Conservation (phyloP, 2,113 vertebrate genomes). For the Nipponia nippon region DNA sequence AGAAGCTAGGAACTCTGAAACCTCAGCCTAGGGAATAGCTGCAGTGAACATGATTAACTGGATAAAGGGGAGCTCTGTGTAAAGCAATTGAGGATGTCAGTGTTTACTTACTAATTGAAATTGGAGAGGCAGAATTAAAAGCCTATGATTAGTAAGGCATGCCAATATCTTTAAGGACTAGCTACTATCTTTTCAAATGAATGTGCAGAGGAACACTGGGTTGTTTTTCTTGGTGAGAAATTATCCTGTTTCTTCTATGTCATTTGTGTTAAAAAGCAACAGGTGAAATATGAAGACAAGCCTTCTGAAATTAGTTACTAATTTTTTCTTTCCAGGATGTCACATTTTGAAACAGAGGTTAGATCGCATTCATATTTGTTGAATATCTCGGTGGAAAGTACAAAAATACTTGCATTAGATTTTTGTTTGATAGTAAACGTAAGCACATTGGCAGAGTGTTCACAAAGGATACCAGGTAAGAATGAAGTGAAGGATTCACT, state of each 20-base stretch:
- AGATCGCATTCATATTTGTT: neutral
- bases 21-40: neutral
- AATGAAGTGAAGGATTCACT: neutral
- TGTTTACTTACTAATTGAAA: slow-evolving; percentile 55
- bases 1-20: neutral
- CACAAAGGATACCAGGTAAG: no score
- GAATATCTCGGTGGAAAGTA: neutral
- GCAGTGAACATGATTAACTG: slow-evolving; percentile 25
- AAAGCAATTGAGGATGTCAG: neutral
- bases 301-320: neutral
- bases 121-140: slow-evolving; percentile 47
- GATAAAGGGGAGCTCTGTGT: slow-evolving; percentile 10
- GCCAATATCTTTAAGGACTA: neutral
- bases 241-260: neutral
- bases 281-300: neutral
- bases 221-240: neutral
- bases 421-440: neutral
- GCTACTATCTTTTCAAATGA: neutral
- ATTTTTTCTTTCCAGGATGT: neutral
- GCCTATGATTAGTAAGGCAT: neutral
- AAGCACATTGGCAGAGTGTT: neutral
- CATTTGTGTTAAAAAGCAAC: neutral
- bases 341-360: neutral
- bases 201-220: neutral
- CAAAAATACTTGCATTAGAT: neutral